These are phyloP conservation scores for Drosophila ironensis DNA, from an alignment of 1,140 invertebrate species.

Conservation along the genomic window DNA sequence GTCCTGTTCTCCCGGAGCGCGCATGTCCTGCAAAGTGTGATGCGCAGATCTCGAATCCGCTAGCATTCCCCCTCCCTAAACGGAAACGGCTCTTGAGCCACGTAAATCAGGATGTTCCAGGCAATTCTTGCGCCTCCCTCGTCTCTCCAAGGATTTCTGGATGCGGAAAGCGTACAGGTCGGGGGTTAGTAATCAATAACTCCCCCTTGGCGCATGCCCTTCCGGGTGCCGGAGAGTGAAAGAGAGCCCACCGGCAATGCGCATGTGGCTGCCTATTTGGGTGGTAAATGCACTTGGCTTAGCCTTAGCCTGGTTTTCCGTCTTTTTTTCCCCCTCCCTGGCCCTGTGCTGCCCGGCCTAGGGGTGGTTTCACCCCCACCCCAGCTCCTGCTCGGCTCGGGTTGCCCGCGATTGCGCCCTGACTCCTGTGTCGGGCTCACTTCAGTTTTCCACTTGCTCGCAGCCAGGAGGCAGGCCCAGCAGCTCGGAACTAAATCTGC, in stretches of 20 bases:
- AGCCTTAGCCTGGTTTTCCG: conserved; percentile 43
- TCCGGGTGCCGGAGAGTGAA: conserved; percentile 2
- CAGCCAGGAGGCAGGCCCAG: conserved; percentile 27
- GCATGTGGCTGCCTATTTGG: conserved; percentile 57
- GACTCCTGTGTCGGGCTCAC: conserved; percentile 29
- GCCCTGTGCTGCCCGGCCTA: conserved; percentile 34
- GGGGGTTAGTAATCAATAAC: conserved; percentile 29
- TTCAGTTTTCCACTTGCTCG: conserved; percentile 57
- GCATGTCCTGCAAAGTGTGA: conserved; percentile 72
- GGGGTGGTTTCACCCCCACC: conserved; percentile 56
- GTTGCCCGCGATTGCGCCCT: conserved; percentile 73
- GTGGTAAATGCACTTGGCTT: conserved; percentile 75
- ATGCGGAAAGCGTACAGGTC: background rate
- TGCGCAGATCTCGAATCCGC: conserved; percentile 80
- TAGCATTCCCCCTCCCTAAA: no score
- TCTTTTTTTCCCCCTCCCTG: no score
- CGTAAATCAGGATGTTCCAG: no score
- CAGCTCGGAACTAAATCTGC: conserved; percentile 9
- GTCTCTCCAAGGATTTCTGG: no score
- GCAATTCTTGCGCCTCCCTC: no score
- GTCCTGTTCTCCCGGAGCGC: conserved; percentile 49
- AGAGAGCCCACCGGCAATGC: conserved; percentile 26
- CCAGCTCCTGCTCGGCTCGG: conserved; percentile 11
- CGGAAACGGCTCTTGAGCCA: no score
- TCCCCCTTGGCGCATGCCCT: conserved; percentile 40